phyloP scores from a whole-genome alignment of 1,140 invertebrate genomes.

The Drosophila mojavensis region DNA sequence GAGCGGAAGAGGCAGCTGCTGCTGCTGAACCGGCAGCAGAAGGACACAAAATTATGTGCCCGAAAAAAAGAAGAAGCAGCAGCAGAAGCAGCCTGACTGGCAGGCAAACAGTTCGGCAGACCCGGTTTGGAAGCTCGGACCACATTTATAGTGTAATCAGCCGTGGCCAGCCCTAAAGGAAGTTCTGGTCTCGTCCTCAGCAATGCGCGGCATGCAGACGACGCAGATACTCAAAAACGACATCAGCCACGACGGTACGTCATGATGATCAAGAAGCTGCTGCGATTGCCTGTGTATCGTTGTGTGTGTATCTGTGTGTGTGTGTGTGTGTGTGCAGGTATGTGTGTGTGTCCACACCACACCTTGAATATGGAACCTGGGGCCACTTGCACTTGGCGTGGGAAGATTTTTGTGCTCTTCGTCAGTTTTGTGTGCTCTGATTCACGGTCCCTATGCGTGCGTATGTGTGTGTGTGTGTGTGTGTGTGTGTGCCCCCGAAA shows the following conservation, averaged over 20 bases:
- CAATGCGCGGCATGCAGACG: conserved; percentile 77
- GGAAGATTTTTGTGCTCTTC: conserved; percentile 80
- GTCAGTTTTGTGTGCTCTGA: conserved; percentile 67
- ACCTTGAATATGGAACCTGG: conserved; percentile 68
- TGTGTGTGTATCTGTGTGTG: conserved; percentile 20
- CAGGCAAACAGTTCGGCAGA: conserved; percentile 14
- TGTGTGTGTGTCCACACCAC: conserved; percentile 60
- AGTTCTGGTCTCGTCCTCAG: conserved; percentile 66
- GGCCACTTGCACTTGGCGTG: conserved; percentile 80
- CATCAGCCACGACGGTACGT: conserved; percentile 32
- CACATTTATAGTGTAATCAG: conserved; percentile 81
- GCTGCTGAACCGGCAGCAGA: conserved; percentile 61
- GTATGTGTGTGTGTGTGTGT: conserved; percentile 22
- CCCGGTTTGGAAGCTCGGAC: conserved; percentile 16
- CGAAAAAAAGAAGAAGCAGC: conserved; percentile 51
- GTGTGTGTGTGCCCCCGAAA: conserved; percentile 37
- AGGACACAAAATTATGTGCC: conserved; percentile 76
- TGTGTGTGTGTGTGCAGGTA: conserved; percentile 35
- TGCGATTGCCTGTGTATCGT: conserved; percentile 11
- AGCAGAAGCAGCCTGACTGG: conserved; percentile 1
- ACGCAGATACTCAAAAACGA: conserved; percentile 20
- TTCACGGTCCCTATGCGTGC: conserved; percentile 57
- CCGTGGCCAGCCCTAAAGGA: conserved; percentile 75
- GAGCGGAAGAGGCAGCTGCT: conserved; percentile 44
- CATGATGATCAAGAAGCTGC: conserved; percentile 57